phyloP scores from a whole-genome alignment of 2,888 invertebrate species.

The Escarpia spicata region DNA sequence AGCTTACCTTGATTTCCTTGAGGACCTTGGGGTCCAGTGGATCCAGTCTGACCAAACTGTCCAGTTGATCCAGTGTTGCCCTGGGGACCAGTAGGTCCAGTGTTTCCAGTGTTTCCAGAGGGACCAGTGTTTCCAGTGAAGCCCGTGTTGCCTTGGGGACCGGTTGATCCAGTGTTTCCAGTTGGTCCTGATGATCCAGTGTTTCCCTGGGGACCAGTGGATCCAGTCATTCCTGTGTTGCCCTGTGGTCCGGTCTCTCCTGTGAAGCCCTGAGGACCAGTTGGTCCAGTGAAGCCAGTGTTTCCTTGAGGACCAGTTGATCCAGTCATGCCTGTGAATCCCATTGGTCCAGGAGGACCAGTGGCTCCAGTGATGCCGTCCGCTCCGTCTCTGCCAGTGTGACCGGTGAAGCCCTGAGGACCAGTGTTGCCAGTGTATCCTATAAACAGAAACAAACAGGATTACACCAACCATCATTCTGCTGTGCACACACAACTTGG shows the following conservation, averaged over 20 bases:
- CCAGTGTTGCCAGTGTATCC: constrained; percentile 13
- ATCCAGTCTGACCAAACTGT: neutral
- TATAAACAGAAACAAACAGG: neutral
- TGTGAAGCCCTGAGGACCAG: constrained; percentile 21
- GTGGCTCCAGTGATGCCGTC: neutral
- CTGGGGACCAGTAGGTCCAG: constrained; percentile 17
- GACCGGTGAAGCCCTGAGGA: neutral
- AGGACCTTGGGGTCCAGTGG: neutral
- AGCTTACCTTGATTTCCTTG: constrained; percentile 18
- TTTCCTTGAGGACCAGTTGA: constrained; percentile 26
- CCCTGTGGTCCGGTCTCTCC: neutral
- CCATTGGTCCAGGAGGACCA: constrained; percentile 7
- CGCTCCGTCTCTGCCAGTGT: neutral
- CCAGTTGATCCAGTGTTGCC: neutral
- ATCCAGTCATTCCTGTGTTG: constrained; percentile 14
- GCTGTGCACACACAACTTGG: neutral
- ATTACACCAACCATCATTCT: neutral
- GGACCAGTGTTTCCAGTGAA: constrained; percentile 31
- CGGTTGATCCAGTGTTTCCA: constrained; percentile 30
- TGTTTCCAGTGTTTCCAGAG: constrained; percentile 25
- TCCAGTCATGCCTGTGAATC: constrained; percentile 36
- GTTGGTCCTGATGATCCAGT: constrained; percentile 31
- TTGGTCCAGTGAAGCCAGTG: constrained; percentile 25
- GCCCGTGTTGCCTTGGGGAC: constrained; percentile 29
- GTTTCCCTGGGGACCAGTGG: constrained; percentile 23